These are phyloP conservation scores for Agrotis clavis DNA, from an alignment of 2,888 invertebrate genomes.

Conservation along the genomic window DNA sequence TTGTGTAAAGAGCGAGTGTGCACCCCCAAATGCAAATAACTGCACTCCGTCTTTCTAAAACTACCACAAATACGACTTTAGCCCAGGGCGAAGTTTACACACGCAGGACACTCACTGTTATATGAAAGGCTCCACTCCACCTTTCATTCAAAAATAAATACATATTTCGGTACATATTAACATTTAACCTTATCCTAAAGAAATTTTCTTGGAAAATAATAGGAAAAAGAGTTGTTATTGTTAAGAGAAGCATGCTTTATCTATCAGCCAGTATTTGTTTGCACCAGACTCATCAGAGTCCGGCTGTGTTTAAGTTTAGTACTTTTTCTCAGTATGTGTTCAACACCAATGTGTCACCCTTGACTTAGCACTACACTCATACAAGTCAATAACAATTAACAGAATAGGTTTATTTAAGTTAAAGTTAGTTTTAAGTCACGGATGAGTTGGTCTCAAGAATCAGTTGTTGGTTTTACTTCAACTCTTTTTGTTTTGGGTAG, in stretches of 20 bases:
- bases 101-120: background rate
- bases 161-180: no score
- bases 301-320: constrained; percentile 18
- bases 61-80: constrained; percentile 1
- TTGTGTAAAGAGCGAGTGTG: background rate
- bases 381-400: constrained; percentile 28
- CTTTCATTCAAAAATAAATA: background rate
- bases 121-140: background rate
- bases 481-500: background rate
- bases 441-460: constrained; percentile 13
- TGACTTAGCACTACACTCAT: background rate
- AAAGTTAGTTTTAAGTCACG: constrained; percentile 2
- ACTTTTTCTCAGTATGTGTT: constrained; percentile 13
- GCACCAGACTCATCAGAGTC: constrained; percentile 9
- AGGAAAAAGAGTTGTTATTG: background rate
- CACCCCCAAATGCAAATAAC: background rate
- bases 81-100: background rate
- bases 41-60: background rate
- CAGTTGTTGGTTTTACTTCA: background rate
- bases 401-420: constrained; percentile 9
- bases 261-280: constrained; percentile 1
- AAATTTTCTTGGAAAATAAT: background rate
- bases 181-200: no score
- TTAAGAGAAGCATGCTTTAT: constrained; percentile 15
- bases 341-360: constrained; percentile 21